Evolutionary conservation across 2,888 invertebrate genomes (phyloP), one percentile per base, ranked within the genome.

Genomic region (Erebia aethiops): DNA sequence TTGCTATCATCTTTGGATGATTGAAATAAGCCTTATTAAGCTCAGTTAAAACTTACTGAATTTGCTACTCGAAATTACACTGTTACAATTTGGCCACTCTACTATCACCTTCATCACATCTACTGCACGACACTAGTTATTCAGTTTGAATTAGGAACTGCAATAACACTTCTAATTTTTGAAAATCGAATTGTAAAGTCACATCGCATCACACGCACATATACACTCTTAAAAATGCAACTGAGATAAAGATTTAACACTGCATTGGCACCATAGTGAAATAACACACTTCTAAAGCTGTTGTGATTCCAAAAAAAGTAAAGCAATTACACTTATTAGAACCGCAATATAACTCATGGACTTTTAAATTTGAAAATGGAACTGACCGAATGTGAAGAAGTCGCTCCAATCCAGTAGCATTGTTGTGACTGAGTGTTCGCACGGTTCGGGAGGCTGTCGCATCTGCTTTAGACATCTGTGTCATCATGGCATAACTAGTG

Each of bases 391-490:
- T 76, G 84, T 82, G 78, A 92, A 85, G 83, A 90, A 90, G 80
- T 90, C 90, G 84, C 88, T 88, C 89, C 91, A 91, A 87, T 90
- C 88, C 90, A 92, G 87, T 87, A 90, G 84, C 91, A 90, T 90
- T 82, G 82, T 87, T 87, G 84, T 85, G 85, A 92, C 92, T 92
- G 91, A 89, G 80, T 76, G 79, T 80, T 86, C 87, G 77, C 88
- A 86, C 87, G 83, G 83, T 85, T 88, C 81, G 74, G 81, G 81
- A 76, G 26, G 72, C 67, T 70, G 66, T 70, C 71, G 71, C 69
- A 72, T 74, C 60, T 69, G 70, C 81, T 84, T 87, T 86, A 81
- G 79, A 11, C 83, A 85, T 82, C 82, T 81, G 79, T 82, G 80
- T 76, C 79, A 79, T 78, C 81, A 78, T 75, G 77, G 76, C 76